A percentile compares a stretch with the other conserved stretches of the same genome.
These are phyloP conservation scores for Hydraecia micacea DNA, from an alignment of 2,888 invertebrate species.

Conservation along the genomic window DNA sequence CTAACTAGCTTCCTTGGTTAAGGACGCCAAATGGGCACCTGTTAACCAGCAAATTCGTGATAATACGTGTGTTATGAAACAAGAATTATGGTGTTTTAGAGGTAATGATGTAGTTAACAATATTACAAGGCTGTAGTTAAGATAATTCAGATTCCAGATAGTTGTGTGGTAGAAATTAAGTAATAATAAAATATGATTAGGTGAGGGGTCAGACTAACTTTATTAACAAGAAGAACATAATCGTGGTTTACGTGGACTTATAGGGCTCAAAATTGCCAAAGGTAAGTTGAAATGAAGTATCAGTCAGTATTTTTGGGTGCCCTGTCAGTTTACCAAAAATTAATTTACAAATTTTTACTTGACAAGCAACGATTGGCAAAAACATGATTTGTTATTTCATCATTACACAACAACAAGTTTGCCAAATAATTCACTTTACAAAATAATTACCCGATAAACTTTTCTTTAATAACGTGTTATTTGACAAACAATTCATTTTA, in stretches of 20 bases:
- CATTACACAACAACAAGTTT: too few species aligned
- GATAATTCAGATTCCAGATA: conserved; percentile 18
- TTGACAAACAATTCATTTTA: too few species aligned
- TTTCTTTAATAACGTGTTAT: too few species aligned
- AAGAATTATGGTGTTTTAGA: conserved; percentile 39
- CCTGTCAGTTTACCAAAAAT: too few species aligned
- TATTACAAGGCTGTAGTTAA: conserved; percentile 13
- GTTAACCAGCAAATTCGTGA: conserved; percentile 51
- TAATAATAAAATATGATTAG: conserved; percentile 14
- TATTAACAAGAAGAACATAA: conserved; percentile 3
- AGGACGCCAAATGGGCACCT: conserved; percentile 60
- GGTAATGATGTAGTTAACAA: conserved; percentile 50
- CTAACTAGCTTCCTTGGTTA: conserved; percentile 64
- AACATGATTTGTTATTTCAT: too few species aligned
- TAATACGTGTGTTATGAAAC: conserved; percentile 55
- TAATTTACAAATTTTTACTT: too few species aligned
- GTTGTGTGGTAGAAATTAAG: conserved; percentile 1
- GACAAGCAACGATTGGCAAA: too few species aligned
- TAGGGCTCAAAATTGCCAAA: not conserved
- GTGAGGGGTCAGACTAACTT: not conserved
- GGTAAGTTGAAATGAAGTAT: not conserved
- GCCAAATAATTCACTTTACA: too few species aligned
- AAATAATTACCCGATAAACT: too few species aligned
- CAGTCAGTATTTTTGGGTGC: not conserved
- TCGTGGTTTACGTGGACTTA: not conserved